Evolutionary conservation across 2,797 vertebrate species (phyloP).

Genomic region (Acomys russatus): DNA sequence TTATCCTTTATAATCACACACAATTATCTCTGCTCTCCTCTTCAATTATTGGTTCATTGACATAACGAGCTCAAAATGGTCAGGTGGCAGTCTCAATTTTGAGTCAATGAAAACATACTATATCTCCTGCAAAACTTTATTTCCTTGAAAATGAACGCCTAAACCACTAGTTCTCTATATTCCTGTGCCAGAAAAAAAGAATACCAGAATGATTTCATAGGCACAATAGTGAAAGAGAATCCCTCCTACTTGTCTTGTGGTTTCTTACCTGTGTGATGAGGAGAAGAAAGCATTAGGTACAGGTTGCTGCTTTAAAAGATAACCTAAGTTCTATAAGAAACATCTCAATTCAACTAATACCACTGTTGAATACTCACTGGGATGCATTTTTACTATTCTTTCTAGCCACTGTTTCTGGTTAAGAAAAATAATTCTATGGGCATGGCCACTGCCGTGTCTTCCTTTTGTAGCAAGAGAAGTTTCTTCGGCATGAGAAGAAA

Average conservation of each 20-base stretch:
- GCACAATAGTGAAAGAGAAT: background rate
- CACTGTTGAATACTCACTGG: background rate
- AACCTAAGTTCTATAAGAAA: background rate
- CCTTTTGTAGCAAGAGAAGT: background rate
- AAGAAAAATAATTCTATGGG: background rate
- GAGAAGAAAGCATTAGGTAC: background rate
- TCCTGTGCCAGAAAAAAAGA: background rate
- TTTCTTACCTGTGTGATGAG: background rate
- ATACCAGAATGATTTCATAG: background rate
- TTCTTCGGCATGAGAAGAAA: background rate
- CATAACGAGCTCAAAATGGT: background rate
- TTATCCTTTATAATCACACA: background rate
- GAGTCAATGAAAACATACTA: background rate
- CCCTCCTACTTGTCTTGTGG: background rate
- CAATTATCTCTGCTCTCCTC: background rate
- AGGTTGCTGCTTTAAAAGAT: background rate
- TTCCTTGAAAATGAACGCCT: background rate
- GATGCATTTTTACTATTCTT: background rate
- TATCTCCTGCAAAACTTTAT: background rate
- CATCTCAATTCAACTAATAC: background rate
- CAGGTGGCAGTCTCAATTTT: background rate
- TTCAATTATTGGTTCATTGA: constrained; percentile 3
- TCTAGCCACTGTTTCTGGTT: background rate
- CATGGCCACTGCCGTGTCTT: background rate
- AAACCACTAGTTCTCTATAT: background rate